A percentile compares a stretch with the other conserved stretches of the same genome.
These are phyloP conservation scores for Hucho hucho DNA, from an alignment of 2,113 vertebrate genomes.

Conservation along the genomic window DNA sequence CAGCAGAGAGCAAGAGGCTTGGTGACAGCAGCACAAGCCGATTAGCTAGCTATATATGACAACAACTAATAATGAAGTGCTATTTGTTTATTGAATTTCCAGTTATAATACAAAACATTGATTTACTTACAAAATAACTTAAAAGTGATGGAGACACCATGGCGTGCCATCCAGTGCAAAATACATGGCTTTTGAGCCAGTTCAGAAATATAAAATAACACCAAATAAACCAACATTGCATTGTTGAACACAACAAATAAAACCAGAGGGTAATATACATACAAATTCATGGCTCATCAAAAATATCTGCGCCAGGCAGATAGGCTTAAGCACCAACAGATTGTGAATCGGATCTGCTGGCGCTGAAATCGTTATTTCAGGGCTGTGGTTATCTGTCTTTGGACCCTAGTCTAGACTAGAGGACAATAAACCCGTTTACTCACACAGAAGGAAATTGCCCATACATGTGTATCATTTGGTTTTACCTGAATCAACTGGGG, in stretches of 20 bases:
- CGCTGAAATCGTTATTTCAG: constrained; percentile 32
- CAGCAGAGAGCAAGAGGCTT: neutral
- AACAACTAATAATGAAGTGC: neutral
- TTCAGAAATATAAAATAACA: constrained; percentile 53
- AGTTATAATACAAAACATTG: constrained; percentile 46
- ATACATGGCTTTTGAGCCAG: constrained; percentile 50
- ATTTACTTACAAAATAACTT: constrained; percentile 65
- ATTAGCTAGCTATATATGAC: neutral
- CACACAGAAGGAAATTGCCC: constrained; percentile 41
- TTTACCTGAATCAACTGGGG: constrained; percentile 22
- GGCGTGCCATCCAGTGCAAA: constrained; percentile 71
- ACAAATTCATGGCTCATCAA: constrained; percentile 51
- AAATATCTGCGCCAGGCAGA: constrained; percentile 74
- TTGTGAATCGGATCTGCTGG: constrained; percentile 18
- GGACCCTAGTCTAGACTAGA: constrained; percentile 4
- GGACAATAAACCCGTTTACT: constrained; percentile 29
- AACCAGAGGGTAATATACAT: constrained; percentile 58
- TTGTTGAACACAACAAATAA: constrained; percentile 51
- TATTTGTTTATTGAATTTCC: constrained; percentile 63
- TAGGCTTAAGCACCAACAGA: constrained; percentile 30
- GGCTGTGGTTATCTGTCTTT: constrained; percentile 20
- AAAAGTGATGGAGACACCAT: constrained; percentile 52
- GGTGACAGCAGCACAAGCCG: too few species aligned
- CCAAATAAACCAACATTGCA: constrained; percentile 47
- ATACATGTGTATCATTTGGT: constrained; percentile 17